Percentiles rank a stretch among this genome's conserved stretches.
phyloP scores from a whole-genome alignment of 2,888 invertebrate species.

The Steromphala cineraria region DNA sequence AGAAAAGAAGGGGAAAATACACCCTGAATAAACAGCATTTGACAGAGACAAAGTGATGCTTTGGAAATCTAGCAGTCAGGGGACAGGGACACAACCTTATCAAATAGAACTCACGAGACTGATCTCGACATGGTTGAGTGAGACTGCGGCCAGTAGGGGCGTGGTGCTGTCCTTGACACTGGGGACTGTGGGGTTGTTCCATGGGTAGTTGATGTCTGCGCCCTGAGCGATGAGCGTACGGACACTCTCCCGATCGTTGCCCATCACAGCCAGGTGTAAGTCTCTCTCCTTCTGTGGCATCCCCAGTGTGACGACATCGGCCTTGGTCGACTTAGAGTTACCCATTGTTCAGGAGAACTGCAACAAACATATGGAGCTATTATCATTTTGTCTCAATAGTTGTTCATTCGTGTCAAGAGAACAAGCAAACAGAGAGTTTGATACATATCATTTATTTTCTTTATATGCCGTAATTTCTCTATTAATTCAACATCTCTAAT shows the following conservation, averaged over 20 bases:
- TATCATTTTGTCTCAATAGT: background rate
- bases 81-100: no score
- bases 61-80: no score
- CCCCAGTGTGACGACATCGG: constrained; percentile 62
- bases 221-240: constrained; percentile 66
- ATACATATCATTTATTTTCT: no score
- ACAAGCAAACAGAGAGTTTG: no score
- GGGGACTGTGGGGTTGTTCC: constrained; percentile 75
- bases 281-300: constrained; percentile 74
- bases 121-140: constrained; percentile 75
- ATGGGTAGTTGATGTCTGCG: constrained; percentile 75
- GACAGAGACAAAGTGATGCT: no score
- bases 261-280: constrained; percentile 75
- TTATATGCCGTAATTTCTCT: no score
- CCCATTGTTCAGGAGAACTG: constrained; percentile 59
- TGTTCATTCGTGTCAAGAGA: no score
- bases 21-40: no score
- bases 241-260: constrained; percentile 73
- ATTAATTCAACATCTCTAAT: no score
- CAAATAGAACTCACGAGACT: constrained; percentile 64
- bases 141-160: constrained; percentile 75
- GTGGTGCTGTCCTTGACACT: constrained; percentile 76
- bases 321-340: constrained; percentile 69
- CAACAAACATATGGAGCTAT: background rate
- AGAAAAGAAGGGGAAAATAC: no score